Percentiles rank a stretch among this genome's conserved stretches.
These are phyloP conservation scores for Mycalesis mineus DNA, from an alignment of 2,888 invertebrate genomes.

Conservation along the genomic window DNA sequence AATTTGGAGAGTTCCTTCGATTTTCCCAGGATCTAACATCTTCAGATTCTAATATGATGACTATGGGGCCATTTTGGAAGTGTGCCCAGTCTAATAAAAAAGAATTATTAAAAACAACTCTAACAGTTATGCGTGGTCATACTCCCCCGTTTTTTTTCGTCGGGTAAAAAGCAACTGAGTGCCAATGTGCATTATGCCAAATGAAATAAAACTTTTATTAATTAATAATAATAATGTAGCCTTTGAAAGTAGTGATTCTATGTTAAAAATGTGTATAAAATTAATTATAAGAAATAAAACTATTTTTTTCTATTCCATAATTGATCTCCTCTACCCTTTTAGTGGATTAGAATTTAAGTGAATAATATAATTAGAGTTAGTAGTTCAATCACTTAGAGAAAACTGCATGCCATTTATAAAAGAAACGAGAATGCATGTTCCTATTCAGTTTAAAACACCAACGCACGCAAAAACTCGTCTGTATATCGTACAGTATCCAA, in stretches of 20 bases:
- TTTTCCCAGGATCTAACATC: too few relatives aligned
- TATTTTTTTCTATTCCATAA: conserved; percentile 62
- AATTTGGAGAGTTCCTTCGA: too few relatives aligned
- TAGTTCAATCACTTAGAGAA: neutral
- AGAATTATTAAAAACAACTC: too few relatives aligned
- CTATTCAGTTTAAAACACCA: too few relatives aligned
- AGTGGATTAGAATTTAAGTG: conserved; percentile 19
- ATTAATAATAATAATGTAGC: conserved; percentile 38
- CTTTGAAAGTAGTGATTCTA: conserved; percentile 50
- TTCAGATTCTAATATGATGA: too few relatives aligned
- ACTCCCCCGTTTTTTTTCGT: too few relatives aligned
- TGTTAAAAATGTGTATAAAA: conserved; percentile 17
- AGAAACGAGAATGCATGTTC: neutral
- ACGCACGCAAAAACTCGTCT: too few relatives aligned
- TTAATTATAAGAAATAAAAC: neutral
- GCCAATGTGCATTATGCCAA: neutral
- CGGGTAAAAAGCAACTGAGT: too few relatives aligned
- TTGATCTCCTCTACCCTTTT: conserved; percentile 60
- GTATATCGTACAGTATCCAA: too few relatives aligned
- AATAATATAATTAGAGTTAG: conserved; percentile 7
- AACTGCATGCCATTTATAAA: neutral
- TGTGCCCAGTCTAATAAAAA: too few relatives aligned
- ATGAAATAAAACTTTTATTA: conserved; percentile 18
- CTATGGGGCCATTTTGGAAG: too few relatives aligned
- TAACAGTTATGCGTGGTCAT: too few relatives aligned